phyloP scores from a whole-genome alignment of 2,113 vertebrate genomes.

The Siniperca knerii region DNA sequence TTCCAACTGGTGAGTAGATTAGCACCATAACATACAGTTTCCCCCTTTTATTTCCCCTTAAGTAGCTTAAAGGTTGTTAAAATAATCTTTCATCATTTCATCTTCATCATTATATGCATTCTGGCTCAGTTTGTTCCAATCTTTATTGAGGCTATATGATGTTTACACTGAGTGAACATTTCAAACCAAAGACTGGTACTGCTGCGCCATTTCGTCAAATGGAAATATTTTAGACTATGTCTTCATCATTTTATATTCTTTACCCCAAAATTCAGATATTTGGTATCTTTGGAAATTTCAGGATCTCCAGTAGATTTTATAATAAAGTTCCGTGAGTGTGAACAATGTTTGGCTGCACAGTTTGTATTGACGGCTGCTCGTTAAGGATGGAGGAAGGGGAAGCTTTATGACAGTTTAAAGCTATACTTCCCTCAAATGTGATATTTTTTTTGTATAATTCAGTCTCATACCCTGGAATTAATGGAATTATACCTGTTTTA shows the following conservation, averaged over 20 bases:
- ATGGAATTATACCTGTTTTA: background rate
- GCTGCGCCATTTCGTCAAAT: background rate
- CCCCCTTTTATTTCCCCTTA: background rate
- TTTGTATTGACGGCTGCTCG: background rate
- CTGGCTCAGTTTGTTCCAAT: background rate
- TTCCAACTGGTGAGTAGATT: conserved; percentile 94
- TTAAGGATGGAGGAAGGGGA: background rate
- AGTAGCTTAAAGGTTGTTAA: background rate
- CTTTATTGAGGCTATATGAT: background rate
- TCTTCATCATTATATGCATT: background rate
- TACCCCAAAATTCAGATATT: background rate
- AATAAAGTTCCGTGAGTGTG: no score
- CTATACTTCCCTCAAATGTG: background rate
- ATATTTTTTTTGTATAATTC: background rate
- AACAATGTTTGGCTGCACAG: background rate
- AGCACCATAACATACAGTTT: background rate
- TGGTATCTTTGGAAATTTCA: no score
- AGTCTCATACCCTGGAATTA: background rate
- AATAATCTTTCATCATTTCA: background rate
- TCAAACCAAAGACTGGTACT: background rate
- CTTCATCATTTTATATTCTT: background rate
- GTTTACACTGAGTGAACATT: background rate
- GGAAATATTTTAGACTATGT: background rate
- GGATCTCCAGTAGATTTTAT: no score
- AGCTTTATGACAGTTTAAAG: background rate